A percentile compares a stretch with the other conserved stretches of the same genome.
Evolutionary conservation across 2,113 vertebrate genomes (phyloP).

Genomic region (Indri indri): DNA sequence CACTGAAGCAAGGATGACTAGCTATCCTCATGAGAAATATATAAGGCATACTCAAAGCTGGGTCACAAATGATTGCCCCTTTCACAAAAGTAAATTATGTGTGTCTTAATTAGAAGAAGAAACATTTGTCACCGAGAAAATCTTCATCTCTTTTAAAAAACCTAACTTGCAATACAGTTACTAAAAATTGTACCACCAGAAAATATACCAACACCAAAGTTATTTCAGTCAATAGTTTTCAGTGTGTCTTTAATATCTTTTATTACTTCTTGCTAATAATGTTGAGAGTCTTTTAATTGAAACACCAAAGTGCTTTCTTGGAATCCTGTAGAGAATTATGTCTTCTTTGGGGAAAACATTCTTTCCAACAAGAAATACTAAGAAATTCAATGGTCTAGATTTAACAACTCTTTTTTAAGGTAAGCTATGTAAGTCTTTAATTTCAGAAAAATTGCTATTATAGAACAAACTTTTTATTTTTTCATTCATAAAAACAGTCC

Average conservation of each 20-base stretch:
- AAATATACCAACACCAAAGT: conserved; percentile 42
- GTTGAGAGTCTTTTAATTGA: not conserved
- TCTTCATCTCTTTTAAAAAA: not conserved
- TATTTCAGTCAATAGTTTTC: conserved; percentile 14
- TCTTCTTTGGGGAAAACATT: conserved; percentile 28
- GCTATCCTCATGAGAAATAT: not conserved
- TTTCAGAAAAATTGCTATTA: conserved; percentile 62
- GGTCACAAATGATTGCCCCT: not conserved
- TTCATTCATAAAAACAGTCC: conserved; percentile 72
- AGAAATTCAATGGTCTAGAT: not conserved
- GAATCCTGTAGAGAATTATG: conserved; percentile 3
- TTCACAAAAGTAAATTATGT: not conserved
- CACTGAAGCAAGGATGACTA: not conserved
- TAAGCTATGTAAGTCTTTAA: conserved; percentile 42
- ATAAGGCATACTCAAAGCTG: not conserved
- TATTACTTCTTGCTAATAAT: conserved; percentile 35
- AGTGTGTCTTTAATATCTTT: conserved; percentile 25
- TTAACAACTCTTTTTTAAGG: not conserved
- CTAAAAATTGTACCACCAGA: not conserved
- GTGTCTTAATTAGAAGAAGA: not conserved
- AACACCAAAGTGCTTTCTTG: conserved; percentile 12
- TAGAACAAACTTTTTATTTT: conserved; percentile 73
- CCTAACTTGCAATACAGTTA: not conserved
- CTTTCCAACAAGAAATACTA: conserved; percentile 27
- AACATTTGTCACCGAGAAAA: not conserved